Evolutionary conservation across 2,113 vertebrate genomes (phyloP).

Genomic region (Amphiprion percula): DNA sequence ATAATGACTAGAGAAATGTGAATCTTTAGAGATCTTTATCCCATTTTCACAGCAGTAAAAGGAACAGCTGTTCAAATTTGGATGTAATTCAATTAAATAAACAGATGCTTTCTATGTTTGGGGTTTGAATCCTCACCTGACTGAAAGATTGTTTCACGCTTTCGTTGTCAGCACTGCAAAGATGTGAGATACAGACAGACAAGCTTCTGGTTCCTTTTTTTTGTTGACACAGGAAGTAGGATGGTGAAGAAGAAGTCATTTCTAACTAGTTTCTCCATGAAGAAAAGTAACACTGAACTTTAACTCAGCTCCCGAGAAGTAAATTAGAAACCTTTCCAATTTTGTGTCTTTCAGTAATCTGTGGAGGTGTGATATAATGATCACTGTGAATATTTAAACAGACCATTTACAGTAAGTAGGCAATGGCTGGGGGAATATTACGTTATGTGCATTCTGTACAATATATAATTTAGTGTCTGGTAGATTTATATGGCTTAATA

Average conservation of each 20-base stretch:
- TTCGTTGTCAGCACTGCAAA: not conserved
- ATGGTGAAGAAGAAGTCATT: not conserved
- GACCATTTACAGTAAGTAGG: slow-evolving; percentile 19
- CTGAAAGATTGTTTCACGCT: not conserved
- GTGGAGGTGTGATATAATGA: slow-evolving; percentile 19
- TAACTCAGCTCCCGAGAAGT: not conserved
- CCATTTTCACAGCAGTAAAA: not conserved
- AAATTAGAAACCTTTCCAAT: not conserved
- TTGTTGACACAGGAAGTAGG: not conserved
- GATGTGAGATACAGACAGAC: not conserved
- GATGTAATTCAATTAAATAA: slow-evolving; percentile 2
- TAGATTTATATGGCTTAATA: slow-evolving; percentile 21
- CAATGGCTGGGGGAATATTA: not conserved
- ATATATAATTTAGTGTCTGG: slow-evolving; percentile 45
- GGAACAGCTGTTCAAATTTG: slow-evolving; percentile 45
- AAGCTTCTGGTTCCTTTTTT: no score
- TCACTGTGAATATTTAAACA: slow-evolving; percentile 28
- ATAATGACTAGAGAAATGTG: no score
- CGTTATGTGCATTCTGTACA: slow-evolving; percentile 17
- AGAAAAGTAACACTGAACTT: not conserved
- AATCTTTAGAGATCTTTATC: slow-evolving; percentile 3
- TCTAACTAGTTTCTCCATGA: not conserved
- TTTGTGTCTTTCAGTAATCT: not conserved
- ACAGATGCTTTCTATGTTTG: slow-evolving; percentile 19
- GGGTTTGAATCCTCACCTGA: slow-evolving; percentile 24